Conservation (phyloP, 1,140 invertebrate genomes). For the Acromyrmex charruanus region DNA sequence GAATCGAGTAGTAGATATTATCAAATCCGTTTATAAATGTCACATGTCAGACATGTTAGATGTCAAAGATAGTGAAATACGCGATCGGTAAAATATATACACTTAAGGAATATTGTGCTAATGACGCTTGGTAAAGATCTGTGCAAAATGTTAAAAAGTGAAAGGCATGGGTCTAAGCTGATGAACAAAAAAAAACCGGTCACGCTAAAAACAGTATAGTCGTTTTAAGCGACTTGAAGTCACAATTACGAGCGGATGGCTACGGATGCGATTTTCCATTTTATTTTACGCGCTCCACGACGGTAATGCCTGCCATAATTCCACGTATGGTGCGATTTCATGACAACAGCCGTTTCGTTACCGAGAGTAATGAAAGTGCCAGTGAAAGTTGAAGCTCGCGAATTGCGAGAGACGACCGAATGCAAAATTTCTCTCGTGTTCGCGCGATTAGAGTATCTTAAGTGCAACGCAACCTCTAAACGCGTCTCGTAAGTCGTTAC, state of each 20-base stretch:
- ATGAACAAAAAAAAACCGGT: slow-evolving; percentile 14
- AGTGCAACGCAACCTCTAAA: slow-evolving; percentile 10
- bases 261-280: slow-evolving; percentile 62
- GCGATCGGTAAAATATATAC: slow-evolving; percentile 6
- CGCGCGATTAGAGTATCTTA: background rate
- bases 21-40: slow-evolving; percentile 7
- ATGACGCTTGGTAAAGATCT: background rate
- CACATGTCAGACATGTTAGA: slow-evolving; percentile 1
- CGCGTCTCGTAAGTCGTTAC: background rate
- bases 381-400: slow-evolving; percentile 66
- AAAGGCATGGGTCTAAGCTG: slow-evolving; percentile 15
- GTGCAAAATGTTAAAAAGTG: slow-evolving; percentile 34
- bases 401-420: slow-evolving; percentile 32
- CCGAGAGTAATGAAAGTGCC: slow-evolving; percentile 67
- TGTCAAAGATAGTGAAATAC: slow-evolving; percentile 35
- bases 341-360: slow-evolving; percentile 48
- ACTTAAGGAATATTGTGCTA: background rate
- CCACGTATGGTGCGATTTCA: slow-evolving; percentile 28
- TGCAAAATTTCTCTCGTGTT: slow-evolving; percentile 68
- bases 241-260: background rate
- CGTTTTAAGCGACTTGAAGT: slow-evolving; percentile 22
- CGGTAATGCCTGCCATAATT: slow-evolving; percentile 57
- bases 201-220: slow-evolving; percentile 25
- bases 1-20: background rate
- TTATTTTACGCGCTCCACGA: slow-evolving; percentile 43